Evolutionary conservation across 2,888 invertebrate species (phyloP).

Genomic region (Caenorhabditis panamensis): DNA sequence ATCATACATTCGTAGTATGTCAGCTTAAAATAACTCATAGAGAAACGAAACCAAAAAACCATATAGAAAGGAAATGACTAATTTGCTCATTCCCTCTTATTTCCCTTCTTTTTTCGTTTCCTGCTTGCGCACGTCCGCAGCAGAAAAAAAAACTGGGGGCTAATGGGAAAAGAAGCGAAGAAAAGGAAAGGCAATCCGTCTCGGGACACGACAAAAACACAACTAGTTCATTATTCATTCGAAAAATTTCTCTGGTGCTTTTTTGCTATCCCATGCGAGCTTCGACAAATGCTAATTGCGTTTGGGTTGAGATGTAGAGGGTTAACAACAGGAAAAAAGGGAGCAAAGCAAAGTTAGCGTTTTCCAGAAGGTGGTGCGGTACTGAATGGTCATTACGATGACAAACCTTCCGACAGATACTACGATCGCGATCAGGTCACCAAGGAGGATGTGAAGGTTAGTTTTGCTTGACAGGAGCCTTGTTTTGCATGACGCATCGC

Average conservation of each 20-base stretch:
- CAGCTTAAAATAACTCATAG: too few relatives aligned
- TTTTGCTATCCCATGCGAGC: too few relatives aligned
- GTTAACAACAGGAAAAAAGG: background rate
- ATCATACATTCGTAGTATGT: too few relatives aligned
- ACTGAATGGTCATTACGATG: slow-evolving; percentile 31
- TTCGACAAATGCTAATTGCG: slow-evolving; percentile 32
- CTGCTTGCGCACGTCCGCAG: background rate
- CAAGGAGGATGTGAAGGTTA: slow-evolving; percentile 14
- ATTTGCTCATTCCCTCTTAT: slow-evolving; percentile 4
- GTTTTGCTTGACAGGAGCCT: background rate
- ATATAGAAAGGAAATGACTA: background rate
- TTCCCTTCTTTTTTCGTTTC: too few relatives aligned
- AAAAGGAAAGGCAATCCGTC: slow-evolving; percentile 13
- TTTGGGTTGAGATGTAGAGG: background rate
- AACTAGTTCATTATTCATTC: slow-evolving; percentile 29
- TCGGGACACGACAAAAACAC: slow-evolving; percentile 18
- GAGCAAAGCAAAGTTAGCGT: background rate
- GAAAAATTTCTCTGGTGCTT: background rate
- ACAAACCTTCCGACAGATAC: slow-evolving; percentile 29
- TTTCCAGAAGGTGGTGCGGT: slow-evolving; percentile 58
- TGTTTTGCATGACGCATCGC: background rate
- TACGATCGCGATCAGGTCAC: slow-evolving; percentile 25
- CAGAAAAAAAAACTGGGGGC: slow-evolving; percentile 1
- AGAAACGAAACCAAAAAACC: too few relatives aligned
- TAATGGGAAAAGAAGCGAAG: too few relatives aligned